A percentile compares a stretch with the other conserved stretches of the same genome.
These are phyloP conservation scores for Poicephalus gulielmi DNA, from an alignment of 2,113 vertebrate genomes.

Conservation along the genomic window DNA sequence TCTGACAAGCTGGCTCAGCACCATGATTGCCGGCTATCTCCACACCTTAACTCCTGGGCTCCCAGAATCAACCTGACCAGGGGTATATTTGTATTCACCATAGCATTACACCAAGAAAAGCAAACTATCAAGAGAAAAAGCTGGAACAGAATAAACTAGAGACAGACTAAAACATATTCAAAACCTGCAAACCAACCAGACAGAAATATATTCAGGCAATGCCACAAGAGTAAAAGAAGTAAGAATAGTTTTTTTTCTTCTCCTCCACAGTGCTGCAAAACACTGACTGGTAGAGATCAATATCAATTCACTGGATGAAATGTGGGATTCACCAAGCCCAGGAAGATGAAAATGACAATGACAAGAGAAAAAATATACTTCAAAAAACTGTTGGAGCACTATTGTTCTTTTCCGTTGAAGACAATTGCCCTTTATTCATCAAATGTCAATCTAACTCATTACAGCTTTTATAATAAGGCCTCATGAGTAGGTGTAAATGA, in stretches of 20 bases:
- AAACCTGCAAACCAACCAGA: neutral
- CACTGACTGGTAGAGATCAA: conserved; percentile 8
- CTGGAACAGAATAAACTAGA: neutral
- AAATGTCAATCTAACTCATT: neutral
- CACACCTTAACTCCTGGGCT: neutral
- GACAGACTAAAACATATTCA: neutral
- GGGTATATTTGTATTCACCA: neutral
- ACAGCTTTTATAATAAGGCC: conserved; percentile 41
- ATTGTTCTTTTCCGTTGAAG: conserved; percentile 35
- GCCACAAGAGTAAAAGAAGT: neutral
- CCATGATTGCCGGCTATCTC: neutral
- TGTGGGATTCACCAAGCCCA: neutral
- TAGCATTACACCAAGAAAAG: neutral
- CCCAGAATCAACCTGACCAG: neutral
- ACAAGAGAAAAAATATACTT: conserved; percentile 27
- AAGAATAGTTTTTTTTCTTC: neutral
- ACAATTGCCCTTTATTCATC: conserved; percentile 58
- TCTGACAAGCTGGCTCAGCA: neutral
- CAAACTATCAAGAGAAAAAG: neutral
- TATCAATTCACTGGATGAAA: conserved; percentile 30
- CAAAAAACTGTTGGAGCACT: conserved; percentile 10
- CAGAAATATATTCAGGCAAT: neutral
- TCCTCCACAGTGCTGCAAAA: conserved; percentile 1
- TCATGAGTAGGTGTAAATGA: conserved; percentile 51
- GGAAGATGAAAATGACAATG: conserved; percentile 35